Evolutionary conservation across 1,140 invertebrate species (phyloP), one percentile per base, ranked within the genome.

Genomic region (Mercenaria mercenaria): DNA sequence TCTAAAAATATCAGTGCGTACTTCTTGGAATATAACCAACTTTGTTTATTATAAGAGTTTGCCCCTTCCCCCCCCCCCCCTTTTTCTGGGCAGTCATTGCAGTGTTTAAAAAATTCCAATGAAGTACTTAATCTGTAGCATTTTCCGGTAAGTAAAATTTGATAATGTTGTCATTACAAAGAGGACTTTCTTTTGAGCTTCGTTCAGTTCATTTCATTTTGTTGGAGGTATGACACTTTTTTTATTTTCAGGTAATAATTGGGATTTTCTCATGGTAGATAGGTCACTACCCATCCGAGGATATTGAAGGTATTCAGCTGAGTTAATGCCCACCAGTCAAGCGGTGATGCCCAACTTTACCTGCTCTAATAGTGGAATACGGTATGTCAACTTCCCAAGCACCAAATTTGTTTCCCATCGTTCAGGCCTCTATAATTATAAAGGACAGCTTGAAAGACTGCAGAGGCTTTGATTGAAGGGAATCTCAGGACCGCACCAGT

Each of bases 181-280:
- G n/a, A n/a, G n/a, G n/a, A n/a, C n/a, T n/a, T n/a, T n/a, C n/a
- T n/a, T n/a, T n/a, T n/a, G n/a, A n/a, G n/a, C n/a, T n/a, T n/a
- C n/a, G n/a, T n/a, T n/a, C n/a, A n/a, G n/a, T n/a, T n/a, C n/a
- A n/a, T n/a, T n/a, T n/a, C n/a, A n/a, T n/a, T n/a, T n/a, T n/a
- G n/a, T 52, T 52, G 47, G 20, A 52, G 47, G 10, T 52, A 52
- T 52, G 20, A 10, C 10, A 52, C 47, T 79, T 79, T 29, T 52
- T 80, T 8, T 80, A 61, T 64, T 83, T 83, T 64, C 59, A 67
- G 80, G 41, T 83, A n/a, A 83, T 61, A 37, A 37, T 64, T 29
- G 56, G 61, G 23, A n/a, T n/a, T 83, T 83, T 39, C 32, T 79
- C 13, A 79, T 79, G 76, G 76, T n/a, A n/a, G n/a, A n/a, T 79